Evolutionary conservation across 2,888 invertebrate genomes (phyloP), one percentile per base, ranked within the genome.

Genomic region (Ectemnius continuus): DNA sequence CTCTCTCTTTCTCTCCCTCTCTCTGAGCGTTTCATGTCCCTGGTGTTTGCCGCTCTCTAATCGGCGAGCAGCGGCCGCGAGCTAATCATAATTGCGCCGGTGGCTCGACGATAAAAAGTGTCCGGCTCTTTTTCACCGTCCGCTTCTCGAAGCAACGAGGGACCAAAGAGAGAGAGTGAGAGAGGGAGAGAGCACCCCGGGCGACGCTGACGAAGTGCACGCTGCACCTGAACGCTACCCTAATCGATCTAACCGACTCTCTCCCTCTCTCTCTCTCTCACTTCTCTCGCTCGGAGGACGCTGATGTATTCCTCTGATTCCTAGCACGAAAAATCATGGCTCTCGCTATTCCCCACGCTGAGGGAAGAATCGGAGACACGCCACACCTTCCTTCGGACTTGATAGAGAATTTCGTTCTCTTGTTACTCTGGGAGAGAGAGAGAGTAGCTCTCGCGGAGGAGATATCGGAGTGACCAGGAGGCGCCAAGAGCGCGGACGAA

Each of bases 41-140:
- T 11, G 11, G 48, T 47, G 46, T 36, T 23, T 16, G 56, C 58
- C 14, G 13, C 48, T 14, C 14, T 16, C 48, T 48, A 48, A 48
- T 48, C 48, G 48, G 48, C 2, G 48, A 16, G 48, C 48, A 48
- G 16, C n/a, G 47, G 47, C 56, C 70, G 62, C 70, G 86, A 85
- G 87, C 85, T 87, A 87, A 89, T 89, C 89, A 86, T 88, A 88
- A 89, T 89, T 88, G 86, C 87, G 84, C 28, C 28, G 28, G 28
- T 36, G 28, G 48, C 79, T 75, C 76, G 76, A 75, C 84, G 86
- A 88, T 88, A 88, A 88, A 88, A 88, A 88, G 83, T 85, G 84
- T 78, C 76, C 84, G 82, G 82, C 85, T 82, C 85, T 88, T 88
- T 88, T 88, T 88, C 87, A 87, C 75, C 76, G 82, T 73, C 73